Base-by-base conservation (phyloP, 1,140 invertebrate genomes). In the Macrotrachela quadricornifera region DNA sequence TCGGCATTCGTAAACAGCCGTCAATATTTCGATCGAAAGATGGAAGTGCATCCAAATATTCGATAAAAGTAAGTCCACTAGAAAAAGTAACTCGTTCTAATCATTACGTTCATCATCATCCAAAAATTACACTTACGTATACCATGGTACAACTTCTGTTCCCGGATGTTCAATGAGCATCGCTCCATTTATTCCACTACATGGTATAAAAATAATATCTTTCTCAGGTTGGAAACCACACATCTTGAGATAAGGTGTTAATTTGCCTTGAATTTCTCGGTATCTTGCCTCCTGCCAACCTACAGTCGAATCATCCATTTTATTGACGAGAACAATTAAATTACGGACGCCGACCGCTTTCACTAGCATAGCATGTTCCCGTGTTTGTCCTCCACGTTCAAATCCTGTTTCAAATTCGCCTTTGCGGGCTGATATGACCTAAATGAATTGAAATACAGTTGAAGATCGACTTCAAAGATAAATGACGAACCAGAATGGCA, bases 391-490 rank as follows among this genome's bases (percentile, higher is more conserved):
- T 45, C 92, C 94, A 68, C 90, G 76, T 65, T 99, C 94, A 69
- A 99, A 99, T 14, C 94, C 94, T n/a, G 94, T 97, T 73, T 99
- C 94, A 71, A 99, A 99, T 76, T 99, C 94, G 57, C 94, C 94
- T 78, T 92, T 95, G 64, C 91, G 78, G 50, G 94, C 92, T 39
- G 91, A 96, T 61, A 99, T 97, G 14, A 55, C 92, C 14, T n/a
- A n/a, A n/a, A n/a, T n/a, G n/a, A n/a, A n/a, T n/a, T n/a, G n/a
- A n/a, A n/a, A n/a, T n/a, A n/a, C n/a, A n/a, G n/a, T n/a, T n/a
- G n/a, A n/a, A n/a, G n/a, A n/a, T n/a, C n/a, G n/a, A n/a, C n/a
- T n/a, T n/a, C n/a, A n/a, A n/a, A n/a, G n/a, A n/a, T n/a, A n/a
- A n/a, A n/a, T n/a, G n/a, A n/a, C n/a, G n/a, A n/a, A 55, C 91